Conservation (phyloP, 2,113 vertebrate genomes). For the Strix aluco region DNA sequence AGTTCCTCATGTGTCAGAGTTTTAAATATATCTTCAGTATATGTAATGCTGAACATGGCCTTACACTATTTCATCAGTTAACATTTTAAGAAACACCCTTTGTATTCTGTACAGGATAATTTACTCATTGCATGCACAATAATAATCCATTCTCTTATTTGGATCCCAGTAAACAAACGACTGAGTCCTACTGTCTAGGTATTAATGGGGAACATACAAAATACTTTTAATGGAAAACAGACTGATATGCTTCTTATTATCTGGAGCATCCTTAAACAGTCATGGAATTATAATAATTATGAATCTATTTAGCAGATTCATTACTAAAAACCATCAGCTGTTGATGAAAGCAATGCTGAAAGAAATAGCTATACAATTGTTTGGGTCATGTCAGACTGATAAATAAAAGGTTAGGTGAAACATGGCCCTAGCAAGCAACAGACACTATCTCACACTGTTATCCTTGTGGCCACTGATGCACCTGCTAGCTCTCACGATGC, state of each 20-base stretch:
- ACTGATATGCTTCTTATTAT: neutral
- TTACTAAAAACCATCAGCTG: neutral
- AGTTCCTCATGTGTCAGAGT: neutral
- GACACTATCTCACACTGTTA: neutral
- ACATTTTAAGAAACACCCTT: neutral
- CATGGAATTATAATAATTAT: neutral
- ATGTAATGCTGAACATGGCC: neutral
- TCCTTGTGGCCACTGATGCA: constrained; percentile 42
- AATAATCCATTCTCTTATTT: neutral
- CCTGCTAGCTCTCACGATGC: constrained; percentile 48
- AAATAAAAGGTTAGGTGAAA: constrained; percentile 25
- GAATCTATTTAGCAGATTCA: neutral
- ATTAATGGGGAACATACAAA: neutral
- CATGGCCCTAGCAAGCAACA: neutral
- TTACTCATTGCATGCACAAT: neutral
- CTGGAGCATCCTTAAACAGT: neutral
- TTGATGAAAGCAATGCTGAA: neutral
- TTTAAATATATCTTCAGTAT: neutral
- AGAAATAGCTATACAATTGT: neutral
- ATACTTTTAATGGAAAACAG: neutral
- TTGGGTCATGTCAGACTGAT: constrained; percentile 24
- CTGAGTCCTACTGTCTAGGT: neutral
- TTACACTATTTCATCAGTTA: neutral
- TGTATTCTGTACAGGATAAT: neutral
- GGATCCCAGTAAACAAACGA: neutral